phyloP scores from a whole-genome alignment of 2,113 vertebrate genomes.

The Ammodytes dubius region DNA sequence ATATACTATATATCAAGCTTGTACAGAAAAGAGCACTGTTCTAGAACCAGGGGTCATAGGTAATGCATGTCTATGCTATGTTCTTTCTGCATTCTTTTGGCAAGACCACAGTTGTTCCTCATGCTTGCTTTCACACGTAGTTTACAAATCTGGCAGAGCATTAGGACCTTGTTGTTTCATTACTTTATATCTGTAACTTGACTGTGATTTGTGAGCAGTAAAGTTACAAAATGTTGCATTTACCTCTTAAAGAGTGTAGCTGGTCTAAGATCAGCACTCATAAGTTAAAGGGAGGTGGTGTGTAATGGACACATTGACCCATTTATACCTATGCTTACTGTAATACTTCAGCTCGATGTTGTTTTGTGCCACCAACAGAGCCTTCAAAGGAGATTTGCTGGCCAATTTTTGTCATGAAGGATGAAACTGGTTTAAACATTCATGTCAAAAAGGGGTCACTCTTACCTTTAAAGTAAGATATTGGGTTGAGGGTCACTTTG shows the following conservation, averaged over 20 bases:
- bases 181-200: neutral
- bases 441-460: neutral
- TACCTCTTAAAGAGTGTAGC: neutral
- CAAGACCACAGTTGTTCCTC: slow-evolving; percentile 13
- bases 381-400: neutral
- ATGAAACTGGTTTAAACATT: neutral
- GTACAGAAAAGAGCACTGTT: slow-evolving; percentile 16
- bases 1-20: slow-evolving; percentile 2
- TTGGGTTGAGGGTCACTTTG: neutral
- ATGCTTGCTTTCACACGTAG: neutral
- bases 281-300: neutral
- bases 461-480: neutral
- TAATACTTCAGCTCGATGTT: neutral
- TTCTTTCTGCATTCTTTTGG: slow-evolving; percentile 20
- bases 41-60: slow-evolving; percentile 11
- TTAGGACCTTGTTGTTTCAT: neutral
- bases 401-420: neutral
- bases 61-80: neutral
- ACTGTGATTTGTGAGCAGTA: neutral
- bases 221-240: neutral
- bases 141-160: slow-evolving; percentile 1
- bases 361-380: neutral
- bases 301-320: neutral
- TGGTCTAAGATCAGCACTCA: slow-evolving; percentile 1
- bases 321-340: neutral